These are phyloP conservation scores for Actias luna DNA, from an alignment of 2,888 invertebrate species.

Conservation along the genomic window DNA sequence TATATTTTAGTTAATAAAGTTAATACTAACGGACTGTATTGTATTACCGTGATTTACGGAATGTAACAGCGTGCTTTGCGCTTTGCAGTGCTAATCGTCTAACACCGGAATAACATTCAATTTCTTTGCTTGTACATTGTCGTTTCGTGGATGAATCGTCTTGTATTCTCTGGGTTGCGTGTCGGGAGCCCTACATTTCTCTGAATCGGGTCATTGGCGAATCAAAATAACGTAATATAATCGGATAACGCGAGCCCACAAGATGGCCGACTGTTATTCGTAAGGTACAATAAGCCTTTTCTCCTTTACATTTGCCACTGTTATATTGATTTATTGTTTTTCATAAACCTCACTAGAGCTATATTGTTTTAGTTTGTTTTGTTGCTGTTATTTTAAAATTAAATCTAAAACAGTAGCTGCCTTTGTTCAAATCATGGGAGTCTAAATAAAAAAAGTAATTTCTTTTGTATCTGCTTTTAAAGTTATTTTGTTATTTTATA, in stretches of 20 bases:
- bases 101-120: slow-evolving; percentile 47
- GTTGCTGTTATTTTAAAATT: slow-evolving; percentile 25
- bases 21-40: slow-evolving; percentile 24
- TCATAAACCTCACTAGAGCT: slow-evolving; percentile 29
- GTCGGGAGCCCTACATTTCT: slow-evolving; percentile 43
- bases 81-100: slow-evolving; percentile 66
- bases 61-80: slow-evolving; percentile 66
- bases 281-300: slow-evolving; percentile 72
- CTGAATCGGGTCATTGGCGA: slow-evolving; percentile 54
- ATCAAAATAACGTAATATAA: slow-evolving; percentile 59
- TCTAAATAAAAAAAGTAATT: slow-evolving; percentile 39
- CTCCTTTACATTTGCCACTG: slow-evolving; percentile 42
- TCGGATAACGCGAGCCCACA: slow-evolving; percentile 80
- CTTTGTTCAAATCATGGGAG: slow-evolving; percentile 63
- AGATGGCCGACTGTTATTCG: slow-evolving; percentile 81
- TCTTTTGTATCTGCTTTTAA: slow-evolving; percentile 30
- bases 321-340: slow-evolving; percentile 35
- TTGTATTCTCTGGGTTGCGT: slow-evolving; percentile 41
- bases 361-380: slow-evolving; percentile 32
- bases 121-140: slow-evolving; percentile 44
- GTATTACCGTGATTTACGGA: slow-evolving; percentile 34
- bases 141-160: slow-evolving; percentile 44
- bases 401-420: slow-evolving; percentile 35
- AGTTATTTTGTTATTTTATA: slow-evolving; percentile 25
- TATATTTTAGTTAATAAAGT: slow-evolving; percentile 35